phyloP scores from a whole-genome alignment of 2,797 vertebrate genomes.

The Poecilia wingei region DNA sequence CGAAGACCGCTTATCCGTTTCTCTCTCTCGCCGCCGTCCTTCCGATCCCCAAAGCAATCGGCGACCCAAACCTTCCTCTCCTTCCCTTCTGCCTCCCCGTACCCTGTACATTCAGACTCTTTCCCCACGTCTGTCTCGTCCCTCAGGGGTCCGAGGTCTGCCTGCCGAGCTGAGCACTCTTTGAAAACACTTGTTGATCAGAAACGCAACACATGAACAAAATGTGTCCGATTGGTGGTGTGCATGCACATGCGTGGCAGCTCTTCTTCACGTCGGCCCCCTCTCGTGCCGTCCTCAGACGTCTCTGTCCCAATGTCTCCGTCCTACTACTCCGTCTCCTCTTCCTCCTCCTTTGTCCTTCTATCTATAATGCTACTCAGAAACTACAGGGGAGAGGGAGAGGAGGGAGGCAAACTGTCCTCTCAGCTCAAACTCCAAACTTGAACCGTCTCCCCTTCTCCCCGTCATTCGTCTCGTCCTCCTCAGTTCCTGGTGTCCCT shows the following conservation, averaged over 20 bases:
- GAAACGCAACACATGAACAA: slow-evolving; percentile 82
- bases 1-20: slow-evolving; percentile 21
- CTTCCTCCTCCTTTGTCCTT: slow-evolving; percentile 41
- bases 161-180: slow-evolving; percentile 28
- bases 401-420: slow-evolving; percentile 53
- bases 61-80: slow-evolving; percentile 11
- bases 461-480: slow-evolving; percentile 16
- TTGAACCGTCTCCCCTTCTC: slow-evolving; percentile 16
- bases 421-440: slow-evolving; percentile 30
- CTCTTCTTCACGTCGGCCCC: slow-evolving; percentile 49
- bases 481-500: slow-evolving; percentile 40
- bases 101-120: slow-evolving; percentile 29
- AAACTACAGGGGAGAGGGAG: slow-evolving; percentile 61
- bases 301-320: slow-evolving; percentile 28
- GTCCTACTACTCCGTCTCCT: slow-evolving; percentile 37
- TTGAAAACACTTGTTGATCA: slow-evolving; percentile 37
- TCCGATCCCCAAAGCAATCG: slow-evolving; percentile 15
- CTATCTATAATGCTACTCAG: slow-evolving; percentile 73
- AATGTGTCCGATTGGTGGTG: slow-evolving; percentile 80
- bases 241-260: slow-evolving; percentile 99
- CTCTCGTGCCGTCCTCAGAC: slow-evolving; percentile 22
- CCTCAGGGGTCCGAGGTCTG: slow-evolving; percentile 60
- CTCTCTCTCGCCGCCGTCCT: slow-evolving; percentile 38
- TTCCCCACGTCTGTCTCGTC: slow-evolving; percentile 42
- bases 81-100: too few species aligned